phyloP scores from a whole-genome alignment of 2,888 invertebrate genomes.

The Acrobasis repandana region DNA sequence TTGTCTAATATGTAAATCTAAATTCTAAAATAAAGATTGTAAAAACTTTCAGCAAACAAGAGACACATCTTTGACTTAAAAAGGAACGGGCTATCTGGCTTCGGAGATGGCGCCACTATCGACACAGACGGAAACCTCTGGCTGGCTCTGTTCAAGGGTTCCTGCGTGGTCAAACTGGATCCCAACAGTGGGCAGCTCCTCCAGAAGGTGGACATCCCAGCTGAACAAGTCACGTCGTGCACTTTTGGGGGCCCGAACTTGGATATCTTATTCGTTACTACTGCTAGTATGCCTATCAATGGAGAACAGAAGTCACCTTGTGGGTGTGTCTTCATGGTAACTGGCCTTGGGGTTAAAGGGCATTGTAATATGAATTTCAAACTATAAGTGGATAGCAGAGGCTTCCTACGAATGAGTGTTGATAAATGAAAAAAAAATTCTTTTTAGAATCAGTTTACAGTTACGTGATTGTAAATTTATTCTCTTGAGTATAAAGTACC shows the following conservation, averaged over 20 bases:
- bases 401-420: too few species aligned
- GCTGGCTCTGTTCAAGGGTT: constrained; percentile 87
- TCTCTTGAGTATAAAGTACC: too few species aligned
- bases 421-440: too few species aligned
- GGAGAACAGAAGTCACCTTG: constrained; percentile 71
- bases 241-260: constrained; percentile 88
- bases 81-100: constrained; percentile 56
- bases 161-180: constrained; percentile 80
- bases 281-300: constrained; percentile 72
- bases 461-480: too few species aligned
- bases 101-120: constrained; percentile 89
- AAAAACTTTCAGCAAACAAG: constrained; percentile 78
- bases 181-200: constrained; percentile 81
- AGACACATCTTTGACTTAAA: constrained; percentile 84
- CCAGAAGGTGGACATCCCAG: constrained; percentile 78
- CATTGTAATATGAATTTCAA: constrained; percentile 58
- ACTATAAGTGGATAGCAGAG: constrained; percentile 31
- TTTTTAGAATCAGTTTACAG: too few species aligned
- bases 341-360: constrained; percentile 84
- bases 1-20: too few species aligned
- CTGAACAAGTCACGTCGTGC: constrained; percentile 86
- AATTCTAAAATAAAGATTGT: too few species aligned
- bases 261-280: constrained; percentile 86
- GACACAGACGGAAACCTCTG: constrained; percentile 90
- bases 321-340: constrained; percentile 84